Conservation (phyloP, 2,888 invertebrate genomes). For the Asteroscopus sphinx region DNA sequence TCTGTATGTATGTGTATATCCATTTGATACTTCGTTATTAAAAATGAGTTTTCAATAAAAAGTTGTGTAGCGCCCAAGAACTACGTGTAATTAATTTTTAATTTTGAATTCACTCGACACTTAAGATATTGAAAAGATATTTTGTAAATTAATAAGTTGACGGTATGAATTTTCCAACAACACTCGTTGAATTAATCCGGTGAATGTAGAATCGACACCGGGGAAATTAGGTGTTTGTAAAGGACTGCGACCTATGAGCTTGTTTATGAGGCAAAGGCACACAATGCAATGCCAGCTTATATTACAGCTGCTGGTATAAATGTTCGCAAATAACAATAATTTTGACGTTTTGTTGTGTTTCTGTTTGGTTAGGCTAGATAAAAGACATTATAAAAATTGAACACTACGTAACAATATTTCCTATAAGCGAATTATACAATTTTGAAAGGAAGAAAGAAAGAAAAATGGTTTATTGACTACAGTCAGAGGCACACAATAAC, state of each 20-base stretch:
- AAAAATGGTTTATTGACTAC: too few relatives aligned
- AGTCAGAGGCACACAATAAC: too few relatives aligned
- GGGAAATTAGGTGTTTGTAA: conserved; percentile 39
- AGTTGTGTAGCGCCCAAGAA: conserved; percentile 10
- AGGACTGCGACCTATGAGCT: conserved; percentile 33
- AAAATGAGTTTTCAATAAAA: conserved; percentile 32
- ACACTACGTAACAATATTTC: too few relatives aligned
- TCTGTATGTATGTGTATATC: too few relatives aligned
- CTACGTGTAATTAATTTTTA: neutral
- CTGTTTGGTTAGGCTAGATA: conserved; percentile 24
- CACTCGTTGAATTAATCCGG: neutral
- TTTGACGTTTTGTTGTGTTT: conserved; percentile 32
- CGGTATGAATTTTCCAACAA: neutral
- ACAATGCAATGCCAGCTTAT: conserved; percentile 23
- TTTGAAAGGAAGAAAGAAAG: too few relatives aligned
- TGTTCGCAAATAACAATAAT: conserved; percentile 35
- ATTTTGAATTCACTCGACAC: neutral
- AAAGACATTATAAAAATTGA: neutral
- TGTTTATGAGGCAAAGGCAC: conserved; percentile 25
- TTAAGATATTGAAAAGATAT: neutral
- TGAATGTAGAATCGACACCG: conserved; percentile 14
- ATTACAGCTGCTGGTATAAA: conserved; percentile 20
- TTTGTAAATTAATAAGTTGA: neutral
- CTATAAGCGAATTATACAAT: too few relatives aligned
- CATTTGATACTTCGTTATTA: conserved; percentile 21